phyloP scores from a whole-genome alignment of 37 sponge, comb jelly and placozoan genomes.

The Ianthella basta region DNA sequence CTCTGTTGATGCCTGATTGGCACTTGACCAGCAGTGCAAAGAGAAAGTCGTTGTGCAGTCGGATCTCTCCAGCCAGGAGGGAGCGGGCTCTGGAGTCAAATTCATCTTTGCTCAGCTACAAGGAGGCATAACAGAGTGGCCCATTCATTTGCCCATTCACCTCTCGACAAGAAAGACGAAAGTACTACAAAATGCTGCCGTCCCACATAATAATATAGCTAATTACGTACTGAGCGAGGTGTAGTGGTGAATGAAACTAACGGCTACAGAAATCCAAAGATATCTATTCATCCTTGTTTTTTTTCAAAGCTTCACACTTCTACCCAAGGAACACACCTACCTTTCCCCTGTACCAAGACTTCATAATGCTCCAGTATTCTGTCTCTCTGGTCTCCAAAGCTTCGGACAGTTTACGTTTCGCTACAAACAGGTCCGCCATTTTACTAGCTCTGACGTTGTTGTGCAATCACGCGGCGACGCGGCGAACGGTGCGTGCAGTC shows the following conservation, averaged over 20 bases:
- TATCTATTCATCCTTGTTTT: neutral
- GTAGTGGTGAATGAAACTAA: no score
- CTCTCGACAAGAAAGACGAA: neutral
- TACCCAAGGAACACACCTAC: conserved; percentile 31
- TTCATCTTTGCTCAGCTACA: conserved; percentile 81
- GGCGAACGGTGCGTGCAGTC: neutral
- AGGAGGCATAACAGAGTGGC: neutral
- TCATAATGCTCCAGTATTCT: conserved; percentile 78
- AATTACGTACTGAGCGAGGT: no score
- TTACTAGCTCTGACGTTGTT: neutral
- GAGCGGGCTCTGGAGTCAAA: conserved; percentile 71
- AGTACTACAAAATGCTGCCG: no score
- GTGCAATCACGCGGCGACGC: neutral
- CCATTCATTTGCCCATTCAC: neutral
- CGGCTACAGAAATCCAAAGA: no score
- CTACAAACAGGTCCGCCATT: conserved; percentile 61
- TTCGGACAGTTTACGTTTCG: conserved; percentile 50
- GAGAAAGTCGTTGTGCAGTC: conserved; percentile 88
- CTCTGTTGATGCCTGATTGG: conserved; percentile 49
- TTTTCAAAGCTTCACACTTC: neutral
- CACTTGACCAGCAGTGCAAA: conserved; percentile 89
- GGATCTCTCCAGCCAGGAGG: conserved; percentile 70
- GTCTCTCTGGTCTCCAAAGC: conserved; percentile 46
- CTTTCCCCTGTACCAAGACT: conserved; percentile 78
- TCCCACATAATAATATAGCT: no score